A percentile compares a stretch with the other conserved stretches of the same genome.
phyloP scores from a whole-genome alignment of 2,113 vertebrate species.

The Gila orcuttii region DNA sequence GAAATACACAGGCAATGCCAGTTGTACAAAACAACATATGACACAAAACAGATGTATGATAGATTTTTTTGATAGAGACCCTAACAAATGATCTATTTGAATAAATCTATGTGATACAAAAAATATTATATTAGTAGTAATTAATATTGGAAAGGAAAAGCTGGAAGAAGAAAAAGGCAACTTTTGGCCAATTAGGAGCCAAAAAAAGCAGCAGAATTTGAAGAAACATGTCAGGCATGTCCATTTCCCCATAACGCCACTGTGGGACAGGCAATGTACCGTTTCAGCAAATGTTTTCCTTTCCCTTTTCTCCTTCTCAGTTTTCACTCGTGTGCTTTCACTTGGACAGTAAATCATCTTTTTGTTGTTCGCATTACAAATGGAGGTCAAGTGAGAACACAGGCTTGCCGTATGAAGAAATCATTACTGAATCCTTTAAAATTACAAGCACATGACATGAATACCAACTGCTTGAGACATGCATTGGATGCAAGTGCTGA shows the following conservation, averaged over 20 bases:
- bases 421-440: constrained; percentile 27
- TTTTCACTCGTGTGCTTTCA: constrained; percentile 34
- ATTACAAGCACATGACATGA: constrained; percentile 22
- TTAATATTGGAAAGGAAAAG: neutral
- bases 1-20: constrained; percentile 24
- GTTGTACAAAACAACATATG: constrained; percentile 17
- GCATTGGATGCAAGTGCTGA: neutral
- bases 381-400: constrained; percentile 33
- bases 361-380: constrained; percentile 30
- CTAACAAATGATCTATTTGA: neutral
- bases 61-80: neutral
- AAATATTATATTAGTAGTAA: neutral
- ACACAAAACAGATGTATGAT: constrained; percentile 3
- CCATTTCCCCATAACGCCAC: constrained; percentile 5
- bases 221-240: neutral
- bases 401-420: constrained; percentile 22
- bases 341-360: constrained; percentile 24
- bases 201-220: neutral
- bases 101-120: neutral
- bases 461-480: neutral
- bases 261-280: constrained; percentile 33
- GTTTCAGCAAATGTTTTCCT: constrained; percentile 20
- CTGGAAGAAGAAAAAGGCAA: neutral
- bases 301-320: constrained; percentile 12
- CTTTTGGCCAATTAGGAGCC: neutral